Evolutionary conservation across 2,113 vertebrate genomes (phyloP), one percentile per base, ranked within the genome.

Genomic region (Stigmatopora argus): DNA sequence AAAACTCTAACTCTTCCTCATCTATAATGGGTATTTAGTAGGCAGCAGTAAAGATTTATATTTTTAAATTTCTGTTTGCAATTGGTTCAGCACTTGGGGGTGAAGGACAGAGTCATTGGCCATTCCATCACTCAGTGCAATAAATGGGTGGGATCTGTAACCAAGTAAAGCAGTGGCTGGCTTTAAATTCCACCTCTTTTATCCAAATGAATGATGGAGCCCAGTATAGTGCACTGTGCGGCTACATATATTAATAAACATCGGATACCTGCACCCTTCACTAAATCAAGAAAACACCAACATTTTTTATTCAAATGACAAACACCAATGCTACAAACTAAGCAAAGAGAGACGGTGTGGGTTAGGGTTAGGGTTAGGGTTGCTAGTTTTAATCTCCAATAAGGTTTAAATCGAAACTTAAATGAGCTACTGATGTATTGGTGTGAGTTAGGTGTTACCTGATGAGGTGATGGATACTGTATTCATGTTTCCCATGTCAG

Each of bases 261-360:
- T 92, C 90, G 89, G 82, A 84, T 84, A 83, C 80, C 86, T 74
- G 88, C 71, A 78, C 75, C 89, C 85, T 79, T 78, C 89, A 89
- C 84, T 92, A 92, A 92, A 92, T 92, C 90, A 91, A 80, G 81
- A 73, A 85, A 87, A 86, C 71, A 84, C 80, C 71, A 47, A 88
- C 89, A 89, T 91, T 90, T 88, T 89, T 91, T 91, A 91, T 91
- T 91, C 90, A 91, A 90, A 92, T 92, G 90, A 90, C 90, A 91
- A 89, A 88, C 86, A 85, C 83, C 79, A 74, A 72, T 73, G 64
- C 75, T 61, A 62, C 68, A 51, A 84, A 78, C 65, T 62, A 74
- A 71, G 78, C 77, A 53, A 23, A 9, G 67, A 73, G 75, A 82
- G 71, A 61, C 74, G 78, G 81, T 67, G 48, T 66, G n/a, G n/a